A percentile compares a stretch with the other conserved stretches of the same genome.
Conservation (phyloP, 1,140 invertebrate species). For the Brachionus asplanchnoidis region DNA sequence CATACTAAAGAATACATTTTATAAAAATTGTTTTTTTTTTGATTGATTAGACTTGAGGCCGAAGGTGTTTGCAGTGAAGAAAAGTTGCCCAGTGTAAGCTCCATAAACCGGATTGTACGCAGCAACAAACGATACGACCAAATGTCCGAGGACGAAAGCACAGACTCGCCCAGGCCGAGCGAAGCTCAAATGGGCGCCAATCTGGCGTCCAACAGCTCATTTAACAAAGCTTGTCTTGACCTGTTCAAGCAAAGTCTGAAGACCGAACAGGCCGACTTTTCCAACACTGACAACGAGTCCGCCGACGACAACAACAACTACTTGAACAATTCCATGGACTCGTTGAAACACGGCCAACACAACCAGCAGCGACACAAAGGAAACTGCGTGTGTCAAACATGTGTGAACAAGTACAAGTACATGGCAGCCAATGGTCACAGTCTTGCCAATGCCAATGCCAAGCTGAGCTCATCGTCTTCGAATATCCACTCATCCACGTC, state of each 20-base stretch:
- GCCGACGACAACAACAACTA: constrained; percentile 3
- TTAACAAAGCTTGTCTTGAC: neutral
- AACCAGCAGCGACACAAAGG: constrained; percentile 29
- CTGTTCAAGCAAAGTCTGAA: neutral
- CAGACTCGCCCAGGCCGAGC: neutral
- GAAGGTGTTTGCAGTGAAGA: constrained; percentile 96
- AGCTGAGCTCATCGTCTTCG: neutral
- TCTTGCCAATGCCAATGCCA: neutral
- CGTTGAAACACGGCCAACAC: constrained; percentile 2
- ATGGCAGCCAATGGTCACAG: constrained; percentile 31
- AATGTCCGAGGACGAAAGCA: constrained; percentile 10
- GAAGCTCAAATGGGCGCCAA: neutral
- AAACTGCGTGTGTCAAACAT: constrained; percentile 13
- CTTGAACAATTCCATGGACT: constrained; percentile 29
- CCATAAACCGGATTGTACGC: constrained; percentile 86
- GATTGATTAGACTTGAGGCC: neutral
- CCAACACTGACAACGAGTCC: constrained; percentile 10
- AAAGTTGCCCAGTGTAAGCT: constrained; percentile 95
- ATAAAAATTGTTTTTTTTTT: neutral
- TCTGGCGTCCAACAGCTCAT: neutral
- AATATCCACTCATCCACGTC: constrained; percentile 18
- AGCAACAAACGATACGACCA: constrained; percentile 12
- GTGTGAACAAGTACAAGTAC: constrained; percentile 40
- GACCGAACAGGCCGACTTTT: neutral
- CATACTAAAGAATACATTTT: too few relatives aligned